Conservation (phyloP, 2,888 invertebrate genomes). For the Euplagia quadripunctaria region DNA sequence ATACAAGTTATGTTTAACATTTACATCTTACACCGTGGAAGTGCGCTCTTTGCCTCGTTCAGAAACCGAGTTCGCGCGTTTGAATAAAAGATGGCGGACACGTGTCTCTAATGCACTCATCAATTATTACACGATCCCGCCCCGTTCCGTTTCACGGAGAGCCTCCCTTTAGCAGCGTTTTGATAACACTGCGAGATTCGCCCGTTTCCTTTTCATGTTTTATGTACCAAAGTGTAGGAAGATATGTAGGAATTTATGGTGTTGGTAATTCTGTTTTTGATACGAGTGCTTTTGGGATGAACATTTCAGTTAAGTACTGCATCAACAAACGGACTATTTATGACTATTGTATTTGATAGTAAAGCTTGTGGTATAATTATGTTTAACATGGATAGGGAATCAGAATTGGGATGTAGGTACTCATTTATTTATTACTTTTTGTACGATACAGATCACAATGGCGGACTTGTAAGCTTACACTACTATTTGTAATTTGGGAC, state of each 20-base stretch:
- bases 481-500: not conserved
- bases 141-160: constrained; percentile 42
- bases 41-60: constrained; percentile 35
- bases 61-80: constrained; percentile 50
- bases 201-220: constrained; percentile 50
- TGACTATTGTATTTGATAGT: not conserved
- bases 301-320: not conserved
- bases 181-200: constrained; percentile 59
- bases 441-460: not conserved
- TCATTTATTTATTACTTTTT: not conserved
- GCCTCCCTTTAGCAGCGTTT: constrained; percentile 56
- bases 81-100: constrained; percentile 82
- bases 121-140: constrained; percentile 74
- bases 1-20: constrained; percentile 62
- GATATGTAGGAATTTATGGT: constrained; percentile 28
- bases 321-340: not conserved
- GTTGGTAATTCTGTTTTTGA: constrained; percentile 27
- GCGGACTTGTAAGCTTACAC: not conserved
- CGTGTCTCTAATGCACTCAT: constrained; percentile 85
- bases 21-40: constrained; percentile 39
- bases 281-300: not conserved
- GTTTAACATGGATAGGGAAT: not conserved
- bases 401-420: not conserved
- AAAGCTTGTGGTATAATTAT: not conserved
- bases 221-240: constrained; percentile 39